Base-by-base conservation (phyloP, 2,888 invertebrate genomes). In the Andrena fulva region DNA sequence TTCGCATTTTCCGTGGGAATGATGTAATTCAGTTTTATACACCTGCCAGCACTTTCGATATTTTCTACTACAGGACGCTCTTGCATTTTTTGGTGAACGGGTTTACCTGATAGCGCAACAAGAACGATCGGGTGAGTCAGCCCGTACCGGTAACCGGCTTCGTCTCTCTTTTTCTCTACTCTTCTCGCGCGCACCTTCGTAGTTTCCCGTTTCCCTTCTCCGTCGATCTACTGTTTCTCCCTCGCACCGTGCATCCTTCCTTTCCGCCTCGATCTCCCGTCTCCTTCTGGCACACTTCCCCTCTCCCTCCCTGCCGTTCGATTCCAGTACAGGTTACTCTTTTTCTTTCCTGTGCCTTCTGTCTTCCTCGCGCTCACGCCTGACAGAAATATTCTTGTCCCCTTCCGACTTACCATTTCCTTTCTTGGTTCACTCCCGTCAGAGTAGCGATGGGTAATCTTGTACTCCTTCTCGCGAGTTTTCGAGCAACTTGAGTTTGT, bases 71-170 rank as follows among this genome's bases (percentile, higher is more conserved):
- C 20, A 63, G 50, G 59, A 71, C 59, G 59, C 33, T 77, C 31
- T 74, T 72, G 56, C 56, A 82, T 77, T 85, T 85, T 85, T 85
- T 70, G 80, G 62, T 50, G 63, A 64, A 81, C 80, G 31, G 77
- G 75, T 84, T 82, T 67, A 86, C 78, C 70, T 56, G 76, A 86
- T 66, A 77, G 75, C 77, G 80, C 66, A 80, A 78, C 67, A 70
- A 76, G 73, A 85, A 78, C 76, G 77, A 69, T 68, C 80, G 72
- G 82, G 77, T 87, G 86, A 87, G 80, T 87, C 86, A 87, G 85
- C 86, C 42, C 82, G 67, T 60, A 76, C 77, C 66, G 78, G 77
- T 85, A 86, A 87, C 86, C 73, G 85, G 85, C 85, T 85, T 81
- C 70, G 72, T 62, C 70, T 74, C 48, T 77, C 75, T 75, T 59